These are phyloP conservation scores for Serinus canaria DNA, from an alignment of 2,113 vertebrate species.

Conservation along the genomic window DNA sequence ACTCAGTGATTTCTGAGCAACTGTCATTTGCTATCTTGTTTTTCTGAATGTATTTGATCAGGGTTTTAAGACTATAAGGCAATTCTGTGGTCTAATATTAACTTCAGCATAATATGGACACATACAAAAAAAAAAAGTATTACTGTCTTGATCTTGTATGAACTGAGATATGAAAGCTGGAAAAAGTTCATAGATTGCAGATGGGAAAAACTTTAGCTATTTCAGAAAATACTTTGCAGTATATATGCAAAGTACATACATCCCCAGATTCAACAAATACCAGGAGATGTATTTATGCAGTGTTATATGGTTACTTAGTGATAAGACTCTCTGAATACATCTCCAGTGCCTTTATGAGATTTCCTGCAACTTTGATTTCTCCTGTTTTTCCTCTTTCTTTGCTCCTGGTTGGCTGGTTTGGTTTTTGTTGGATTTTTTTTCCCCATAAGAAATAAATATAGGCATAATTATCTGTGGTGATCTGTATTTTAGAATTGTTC, in stretches of 20 bases:
- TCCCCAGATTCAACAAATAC: not conserved
- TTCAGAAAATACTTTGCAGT: not conserved
- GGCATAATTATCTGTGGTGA: not conserved
- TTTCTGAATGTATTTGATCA: not conserved
- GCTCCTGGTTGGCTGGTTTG: accelerated
- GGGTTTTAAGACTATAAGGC: not conserved
- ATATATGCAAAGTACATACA: not conserved
- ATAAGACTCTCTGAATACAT: not conserved
- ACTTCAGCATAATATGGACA: not conserved
- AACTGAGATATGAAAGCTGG: not conserved
- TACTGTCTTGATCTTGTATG: not conserved
- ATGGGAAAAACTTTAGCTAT: not conserved
- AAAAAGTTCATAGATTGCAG: not conserved
- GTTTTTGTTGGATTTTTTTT: not conserved
- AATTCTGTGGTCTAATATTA: not conserved
- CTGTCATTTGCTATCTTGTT: not conserved
- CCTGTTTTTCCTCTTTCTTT: not conserved
- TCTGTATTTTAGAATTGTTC: not conserved
- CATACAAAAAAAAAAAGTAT: accelerated
- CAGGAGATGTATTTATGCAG: not conserved
- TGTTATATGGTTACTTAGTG: not conserved
- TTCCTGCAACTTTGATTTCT: not conserved
- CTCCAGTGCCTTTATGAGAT: not conserved
- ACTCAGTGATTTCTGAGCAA: not conserved
- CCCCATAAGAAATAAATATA: not conserved